A percentile compares a stretch with the other conserved stretches of the same genome.
Evolutionary conservation across 2,888 invertebrate genomes (phyloP).

Genomic region (Operophtera brumata): DNA sequence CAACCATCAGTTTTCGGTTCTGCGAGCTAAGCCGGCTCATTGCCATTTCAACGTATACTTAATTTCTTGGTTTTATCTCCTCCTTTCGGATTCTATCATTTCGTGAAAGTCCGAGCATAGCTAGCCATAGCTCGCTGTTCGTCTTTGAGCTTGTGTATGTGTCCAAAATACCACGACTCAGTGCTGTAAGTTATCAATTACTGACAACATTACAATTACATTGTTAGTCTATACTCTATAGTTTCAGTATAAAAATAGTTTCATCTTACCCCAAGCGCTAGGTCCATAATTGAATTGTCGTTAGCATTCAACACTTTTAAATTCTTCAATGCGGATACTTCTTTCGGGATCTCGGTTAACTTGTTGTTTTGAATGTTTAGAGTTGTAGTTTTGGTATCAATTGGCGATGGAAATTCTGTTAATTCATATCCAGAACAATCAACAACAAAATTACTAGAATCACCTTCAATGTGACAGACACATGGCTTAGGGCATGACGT

Average conservation of each 20-base stretch:
- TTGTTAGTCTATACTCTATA: neutral
- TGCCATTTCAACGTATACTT: too few relatives aligned
- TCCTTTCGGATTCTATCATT: too few relatives aligned
- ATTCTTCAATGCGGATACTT: slow-evolving; percentile 56
- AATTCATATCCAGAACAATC: slow-evolving; percentile 76
- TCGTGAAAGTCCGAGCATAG: too few relatives aligned
- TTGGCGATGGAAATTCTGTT: slow-evolving; percentile 68
- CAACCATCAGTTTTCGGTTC: too few relatives aligned
- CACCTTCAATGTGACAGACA: slow-evolving; percentile 63
- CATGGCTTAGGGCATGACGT: slow-evolving; percentile 59
- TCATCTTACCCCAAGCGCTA: slow-evolving; percentile 62
- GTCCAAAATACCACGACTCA: too few relatives aligned
- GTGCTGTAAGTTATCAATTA: too few relatives aligned
- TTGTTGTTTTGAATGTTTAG: slow-evolving; percentile 69
- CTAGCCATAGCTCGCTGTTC: too few relatives aligned
- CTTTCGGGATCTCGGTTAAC: slow-evolving; percentile 64
- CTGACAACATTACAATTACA: too few relatives aligned
- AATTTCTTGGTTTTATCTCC: too few relatives aligned
- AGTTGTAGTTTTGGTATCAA: slow-evolving; percentile 59
- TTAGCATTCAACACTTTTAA: slow-evolving; percentile 62
- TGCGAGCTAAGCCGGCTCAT: too few relatives aligned
- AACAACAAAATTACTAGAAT: slow-evolving; percentile 52
- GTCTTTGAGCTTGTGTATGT: too few relatives aligned
- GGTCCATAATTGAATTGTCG: slow-evolving; percentile 62
- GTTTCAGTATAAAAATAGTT: neutral